These are phyloP conservation scores for Platypus cylindrus DNA, from an alignment of 2,888 invertebrate genomes.

Conservation along the genomic window DNA sequence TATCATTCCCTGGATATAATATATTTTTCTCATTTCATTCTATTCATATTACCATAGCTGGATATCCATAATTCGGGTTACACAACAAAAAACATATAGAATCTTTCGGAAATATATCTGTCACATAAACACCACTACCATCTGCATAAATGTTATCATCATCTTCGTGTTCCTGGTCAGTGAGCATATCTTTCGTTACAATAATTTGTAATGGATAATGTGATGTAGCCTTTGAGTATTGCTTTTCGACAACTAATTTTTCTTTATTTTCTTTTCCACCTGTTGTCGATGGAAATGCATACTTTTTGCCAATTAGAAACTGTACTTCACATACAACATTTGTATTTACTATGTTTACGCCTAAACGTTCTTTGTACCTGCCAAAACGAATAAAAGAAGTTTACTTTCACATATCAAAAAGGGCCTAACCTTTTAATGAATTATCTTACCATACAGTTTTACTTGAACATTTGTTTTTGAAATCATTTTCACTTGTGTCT, in stretches of 20 bases:
- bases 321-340: slow-evolving; percentile 57
- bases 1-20: too few relatives aligned
- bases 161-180: slow-evolving; percentile 31
- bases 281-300: slow-evolving; percentile 46
- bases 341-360: slow-evolving; percentile 62
- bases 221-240: slow-evolving; percentile 51
- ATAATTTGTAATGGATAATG: slow-evolving; percentile 60
- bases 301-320: slow-evolving; percentile 56
- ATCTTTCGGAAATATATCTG: slow-evolving; percentile 54
- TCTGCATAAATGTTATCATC: too few relatives aligned
- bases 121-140: slow-evolving; percentile 33
- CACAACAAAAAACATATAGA: slow-evolving; percentile 64
- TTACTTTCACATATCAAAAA: too few relatives aligned
- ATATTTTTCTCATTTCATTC: too few relatives aligned
- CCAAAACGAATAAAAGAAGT: slow-evolving; percentile 20
- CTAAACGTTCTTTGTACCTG: slow-evolving; percentile 59
- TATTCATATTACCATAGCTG: slow-evolving; percentile 50
- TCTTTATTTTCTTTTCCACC: too few relatives aligned
- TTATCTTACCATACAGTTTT: too few relatives aligned
- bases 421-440: too few relatives aligned
- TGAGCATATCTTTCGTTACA: slow-evolving; percentile 40
- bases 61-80: slow-evolving; percentile 63
- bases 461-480: too few relatives aligned
- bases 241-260: slow-evolving; percentile 53
- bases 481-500: too few relatives aligned